phyloP scores from a whole-genome alignment of 2,797 vertebrate species.

The Pseudochromis fuscus region DNA sequence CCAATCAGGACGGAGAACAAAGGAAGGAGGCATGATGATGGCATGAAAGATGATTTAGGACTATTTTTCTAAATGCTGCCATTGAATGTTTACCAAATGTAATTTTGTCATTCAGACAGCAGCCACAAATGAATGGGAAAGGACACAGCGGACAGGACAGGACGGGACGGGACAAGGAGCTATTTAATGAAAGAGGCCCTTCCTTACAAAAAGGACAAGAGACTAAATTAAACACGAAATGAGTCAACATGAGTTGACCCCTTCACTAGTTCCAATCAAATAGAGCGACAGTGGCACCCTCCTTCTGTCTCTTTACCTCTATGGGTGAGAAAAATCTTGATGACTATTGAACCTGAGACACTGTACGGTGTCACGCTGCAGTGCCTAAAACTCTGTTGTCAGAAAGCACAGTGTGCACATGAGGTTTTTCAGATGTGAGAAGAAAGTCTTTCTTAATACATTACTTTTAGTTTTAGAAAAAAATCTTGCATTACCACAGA shows the following conservation, averaged over 20 bases:
- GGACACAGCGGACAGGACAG: constrained; percentile 14
- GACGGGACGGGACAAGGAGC: not conserved
- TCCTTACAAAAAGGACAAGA: constrained; percentile 7
- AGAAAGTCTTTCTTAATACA: constrained; percentile 2
- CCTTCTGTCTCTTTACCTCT: not conserved
- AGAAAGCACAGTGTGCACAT: not conserved
- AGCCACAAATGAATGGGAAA: constrained; percentile 1
- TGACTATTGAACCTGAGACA: not conserved
- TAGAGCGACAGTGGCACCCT: not conserved
- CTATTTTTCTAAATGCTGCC: not conserved
- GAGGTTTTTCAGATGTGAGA: not conserved
- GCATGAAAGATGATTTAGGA: constrained; percentile 18
- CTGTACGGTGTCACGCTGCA: not conserved
- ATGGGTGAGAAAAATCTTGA: not conserved
- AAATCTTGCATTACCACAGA: not conserved
- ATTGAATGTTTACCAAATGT: constrained; percentile 3
- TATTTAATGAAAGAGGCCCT: constrained; percentile 15
- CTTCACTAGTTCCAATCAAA: not conserved
- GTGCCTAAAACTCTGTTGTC: not conserved
- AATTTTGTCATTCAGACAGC: constrained; percentile 14
- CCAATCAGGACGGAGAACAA: constrained; percentile 18
- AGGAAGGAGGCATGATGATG: not conserved
- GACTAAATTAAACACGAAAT: constrained; percentile 23
- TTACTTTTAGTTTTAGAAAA: constrained; percentile 10
- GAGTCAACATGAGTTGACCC: constrained; percentile 6